Conservation (phyloP, 2,888 invertebrate species). For the Cremastinae sp. region DNA sequence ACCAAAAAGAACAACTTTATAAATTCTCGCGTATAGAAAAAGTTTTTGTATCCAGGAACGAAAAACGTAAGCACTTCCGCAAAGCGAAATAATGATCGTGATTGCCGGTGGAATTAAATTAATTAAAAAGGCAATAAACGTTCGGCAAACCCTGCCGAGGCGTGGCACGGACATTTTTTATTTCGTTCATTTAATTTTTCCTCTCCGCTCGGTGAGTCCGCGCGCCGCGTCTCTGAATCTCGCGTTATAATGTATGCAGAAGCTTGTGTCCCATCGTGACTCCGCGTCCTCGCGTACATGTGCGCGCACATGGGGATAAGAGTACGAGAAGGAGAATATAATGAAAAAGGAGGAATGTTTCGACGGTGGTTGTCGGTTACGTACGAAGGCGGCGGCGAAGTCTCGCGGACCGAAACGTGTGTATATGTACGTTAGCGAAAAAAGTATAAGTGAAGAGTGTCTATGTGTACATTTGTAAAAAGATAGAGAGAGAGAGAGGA, state of each 20-base stretch:
- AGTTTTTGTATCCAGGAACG: too few relatives aligned
- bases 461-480: too few relatives aligned
- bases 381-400: slow-evolving; percentile 55
- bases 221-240: slow-evolving; percentile 20
- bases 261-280: slow-evolving; percentile 43
- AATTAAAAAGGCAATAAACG: slow-evolving; percentile 41
- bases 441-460: too few relatives aligned
- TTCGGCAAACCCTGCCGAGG: slow-evolving; percentile 40
- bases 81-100: slow-evolving; percentile 8
- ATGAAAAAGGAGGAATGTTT: slow-evolving; percentile 26
- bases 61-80: not conserved
- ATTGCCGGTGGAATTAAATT: slow-evolving; percentile 21
- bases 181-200: slow-evolving; percentile 5
- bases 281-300: slow-evolving; percentile 34
- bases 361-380: slow-evolving; percentile 30
- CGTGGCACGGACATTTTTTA: slow-evolving; percentile 29
- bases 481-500: too few relatives aligned
- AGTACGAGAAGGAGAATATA: slow-evolving; percentile 8
- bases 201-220: slow-evolving; percentile 19
- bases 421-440: slow-evolving; percentile 27
- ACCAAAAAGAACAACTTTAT: too few relatives aligned
- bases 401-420: slow-evolving; percentile 31
- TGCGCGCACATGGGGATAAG: not conserved
- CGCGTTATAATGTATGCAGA: slow-evolving; percentile 53
- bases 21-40: too few relatives aligned